phyloP scores from a whole-genome alignment of 1,140 invertebrate genomes.

The Pseudomyrmex gracilis region DNA sequence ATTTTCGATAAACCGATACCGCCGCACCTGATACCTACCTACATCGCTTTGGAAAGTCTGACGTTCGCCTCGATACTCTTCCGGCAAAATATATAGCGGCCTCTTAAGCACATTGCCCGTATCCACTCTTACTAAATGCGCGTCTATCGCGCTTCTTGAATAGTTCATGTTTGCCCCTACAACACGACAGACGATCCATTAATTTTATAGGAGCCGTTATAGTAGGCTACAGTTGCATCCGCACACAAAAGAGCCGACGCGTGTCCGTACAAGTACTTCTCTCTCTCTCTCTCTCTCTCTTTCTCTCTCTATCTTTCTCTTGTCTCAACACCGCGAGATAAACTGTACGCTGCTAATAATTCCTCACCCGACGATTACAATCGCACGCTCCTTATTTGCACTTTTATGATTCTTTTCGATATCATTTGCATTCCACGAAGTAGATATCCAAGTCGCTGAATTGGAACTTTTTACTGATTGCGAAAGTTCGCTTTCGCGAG shows the following conservation, averaged over 20 bases:
- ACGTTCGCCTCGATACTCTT: constrained; percentile 64
- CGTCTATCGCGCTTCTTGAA: constrained; percentile 69
- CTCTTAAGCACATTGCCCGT: constrained; percentile 57
- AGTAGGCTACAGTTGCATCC: constrained; percentile 46
- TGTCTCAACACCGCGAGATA: constrained; percentile 33
- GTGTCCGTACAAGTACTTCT: neutral
- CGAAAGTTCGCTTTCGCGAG: neutral
- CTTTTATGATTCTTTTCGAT: neutral
- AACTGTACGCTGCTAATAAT: constrained; percentile 26
- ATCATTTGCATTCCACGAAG: neutral
- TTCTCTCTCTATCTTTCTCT: constrained; percentile 27
- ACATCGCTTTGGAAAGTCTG: constrained; percentile 56
- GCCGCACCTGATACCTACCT: constrained; percentile 60
- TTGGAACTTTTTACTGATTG: neutral
- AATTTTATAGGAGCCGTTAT: constrained; percentile 70
- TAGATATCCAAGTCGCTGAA: neutral
- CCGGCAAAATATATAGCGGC: constrained; percentile 60
- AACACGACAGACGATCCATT: constrained; percentile 57
- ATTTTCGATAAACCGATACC: constrained; percentile 68
- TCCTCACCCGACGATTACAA: neutral
- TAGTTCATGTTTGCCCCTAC: constrained; percentile 64
- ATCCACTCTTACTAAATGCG: constrained; percentile 63
- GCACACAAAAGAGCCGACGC: constrained; percentile 44
- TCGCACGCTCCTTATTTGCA: neutral
- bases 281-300: no score